Evolutionary conservation across 2,888 invertebrate species (phyloP), one percentile per base, ranked within the genome.

Genomic region (Acrobasis consociella): DNA sequence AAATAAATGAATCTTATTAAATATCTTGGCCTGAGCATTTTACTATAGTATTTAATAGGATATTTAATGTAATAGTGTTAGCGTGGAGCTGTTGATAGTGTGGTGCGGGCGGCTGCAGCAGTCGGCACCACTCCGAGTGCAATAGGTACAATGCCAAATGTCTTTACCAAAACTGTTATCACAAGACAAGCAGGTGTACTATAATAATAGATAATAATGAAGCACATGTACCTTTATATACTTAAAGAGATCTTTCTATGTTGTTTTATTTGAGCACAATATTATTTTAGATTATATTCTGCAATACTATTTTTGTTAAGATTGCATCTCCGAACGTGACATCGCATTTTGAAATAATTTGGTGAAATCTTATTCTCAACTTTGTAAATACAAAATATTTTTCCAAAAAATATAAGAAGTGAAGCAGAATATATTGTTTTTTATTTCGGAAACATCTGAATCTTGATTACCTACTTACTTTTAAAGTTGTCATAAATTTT

Each of bases 101-200:
- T 7, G 16, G 13, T n/a, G 59, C 11, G 31, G 31, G 2, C 50
- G 8, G 50, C 46, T 50, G 50, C 16, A 8, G 31, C 31, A 5
- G 31, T 2, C 31, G 2, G 50, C 46, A 11, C 42, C 56, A n/a
- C 39, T n/a, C 49, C 8, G 8, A 16, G 60, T 60, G 60, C 61
- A 53, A 61, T 61, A 61, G 52, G 46, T 62, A 62, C 49, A 55
- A 62, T 62, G 62, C 80, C 77, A 77, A 76, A 75, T 76, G 75
- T 72, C 65, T 71, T 80, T 73, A 76, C 75, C 75, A 81, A 46
- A 81, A 82, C 76, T 68, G 69, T 75, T 73, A 68, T 69, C 74
- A 67, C 69, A 63, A 60, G 11, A 31, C 31, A 31, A 51, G 46
- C 46, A 51, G 62, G 58, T 66, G 50, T 42, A 70, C 66, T 73